Conservation (phyloP, 2,888 invertebrate genomes). For the Ceratothoa steindachneri region DNA sequence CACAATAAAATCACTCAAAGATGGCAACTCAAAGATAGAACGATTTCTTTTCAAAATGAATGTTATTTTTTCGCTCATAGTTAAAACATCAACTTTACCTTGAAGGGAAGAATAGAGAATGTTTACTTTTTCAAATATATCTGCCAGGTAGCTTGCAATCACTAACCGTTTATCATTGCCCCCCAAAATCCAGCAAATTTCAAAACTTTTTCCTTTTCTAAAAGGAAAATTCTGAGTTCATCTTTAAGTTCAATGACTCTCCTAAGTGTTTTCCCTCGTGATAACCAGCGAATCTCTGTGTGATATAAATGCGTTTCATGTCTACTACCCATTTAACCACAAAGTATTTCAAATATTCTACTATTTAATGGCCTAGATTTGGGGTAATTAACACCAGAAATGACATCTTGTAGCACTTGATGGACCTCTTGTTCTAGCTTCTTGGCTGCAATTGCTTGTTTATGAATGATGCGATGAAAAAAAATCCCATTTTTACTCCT, state of each 20-base stretch:
- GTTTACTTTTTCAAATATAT: background rate
- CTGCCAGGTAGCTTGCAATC: background rate
- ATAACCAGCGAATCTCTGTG: too few species aligned
- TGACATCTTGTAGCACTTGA: background rate
- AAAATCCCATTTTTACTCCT: too few species aligned
- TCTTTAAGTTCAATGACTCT: too few species aligned
- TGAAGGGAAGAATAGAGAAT: background rate
- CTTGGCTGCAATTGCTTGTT: background rate
- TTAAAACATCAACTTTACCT: background rate
- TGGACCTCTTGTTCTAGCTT: background rate
- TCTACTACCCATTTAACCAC: background rate
- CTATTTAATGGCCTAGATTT: too few species aligned
- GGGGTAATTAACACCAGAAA: background rate
- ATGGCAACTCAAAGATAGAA: background rate
- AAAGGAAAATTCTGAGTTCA: too few species aligned
- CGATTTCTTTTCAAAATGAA: background rate
- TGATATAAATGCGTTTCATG: too few species aligned
- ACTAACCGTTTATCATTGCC: too few species aligned
- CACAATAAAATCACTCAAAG: background rate
- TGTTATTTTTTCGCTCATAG: background rate
- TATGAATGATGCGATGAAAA: background rate
- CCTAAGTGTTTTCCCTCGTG: too few species aligned
- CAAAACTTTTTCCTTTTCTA: too few species aligned
- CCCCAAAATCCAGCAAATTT: too few species aligned
- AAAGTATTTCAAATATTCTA: too few species aligned